Evolutionary conservation across 2,888 invertebrate species (phyloP).

Genomic region (Eupithecia tripunctaria): DNA sequence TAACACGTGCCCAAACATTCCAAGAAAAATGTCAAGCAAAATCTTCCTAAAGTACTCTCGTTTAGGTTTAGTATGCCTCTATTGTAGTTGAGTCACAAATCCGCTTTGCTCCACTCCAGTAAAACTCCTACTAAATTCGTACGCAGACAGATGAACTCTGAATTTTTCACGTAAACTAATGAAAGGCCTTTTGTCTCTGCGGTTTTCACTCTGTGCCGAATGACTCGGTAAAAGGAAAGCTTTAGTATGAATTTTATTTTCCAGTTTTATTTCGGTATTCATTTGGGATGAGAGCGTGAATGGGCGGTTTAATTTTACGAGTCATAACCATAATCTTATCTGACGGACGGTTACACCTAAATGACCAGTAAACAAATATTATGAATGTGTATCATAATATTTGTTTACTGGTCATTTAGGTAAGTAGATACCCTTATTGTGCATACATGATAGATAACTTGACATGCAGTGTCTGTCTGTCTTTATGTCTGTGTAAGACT

Average conservation of each 20-base stretch:
- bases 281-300: slow-evolving; percentile 40
- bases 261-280: slow-evolving; percentile 49
- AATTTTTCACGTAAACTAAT: slow-evolving; percentile 62
- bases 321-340: slow-evolving; percentile 40
- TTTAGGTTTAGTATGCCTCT: not conserved
- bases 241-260: slow-evolving; percentile 53
- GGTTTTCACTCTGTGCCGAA: slow-evolving; percentile 53
- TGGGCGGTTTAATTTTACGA: slow-evolving; percentile 41
- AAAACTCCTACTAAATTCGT: not conserved
- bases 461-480: no score
- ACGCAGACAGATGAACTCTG: slow-evolving; percentile 13
- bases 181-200: slow-evolving; percentile 65
- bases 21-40: not conserved
- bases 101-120: not conserved
- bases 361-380: no score
- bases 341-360: slow-evolving; percentile 18
- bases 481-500: no score
- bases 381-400: no score
- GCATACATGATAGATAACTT: no score
- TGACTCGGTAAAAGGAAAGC: slow-evolving; percentile 55
- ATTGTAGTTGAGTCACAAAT: not conserved
- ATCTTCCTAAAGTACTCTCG: not conserved
- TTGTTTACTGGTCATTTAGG: not conserved
- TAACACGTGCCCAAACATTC: not conserved
- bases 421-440: no score